Evolutionary conservation across 2,888 invertebrate species (phyloP), one percentile per base, ranked within the genome.

Genomic region (Hydriomena furcata): DNA sequence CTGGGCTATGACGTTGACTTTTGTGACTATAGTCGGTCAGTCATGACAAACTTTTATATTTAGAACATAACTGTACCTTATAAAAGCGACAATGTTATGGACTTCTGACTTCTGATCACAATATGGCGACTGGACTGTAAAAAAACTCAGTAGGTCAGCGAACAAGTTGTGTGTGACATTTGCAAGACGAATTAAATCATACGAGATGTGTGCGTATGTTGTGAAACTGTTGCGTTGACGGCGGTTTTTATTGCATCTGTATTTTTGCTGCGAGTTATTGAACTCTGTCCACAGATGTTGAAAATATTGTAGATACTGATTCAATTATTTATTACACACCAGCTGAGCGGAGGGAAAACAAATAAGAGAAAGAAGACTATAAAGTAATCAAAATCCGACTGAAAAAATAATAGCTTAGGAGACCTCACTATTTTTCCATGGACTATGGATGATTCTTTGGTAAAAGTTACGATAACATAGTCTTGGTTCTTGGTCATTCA

Each of bases 71-170:
- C 46, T 40, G 46, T 47, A 7, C n/a, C 32, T 20, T 11, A 31
- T 40, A 25, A 37, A 37, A 37, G 31, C 45, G 20, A 38, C 37
- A 44, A 35, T 45, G 24, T 32, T 45, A 24, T 24, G 11, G 21
- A 35, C 35, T 35, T 4, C 17, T 17, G 20, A 38, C 38, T 27
- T 38, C 17, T 38, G 27, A 30, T 38, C 38, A 32, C 24, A 35
- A n/a, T 25, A 21, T 32, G 21, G 34, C 20, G 35, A 38, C 25
- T 10, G 24, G 46, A 46, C 46, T 41, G 45, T 46, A 74, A 55
- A 61, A 78, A 84, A 82, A 74, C 66, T 76, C 60, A 79, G 74
- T 78, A 66, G 82, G 84, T 82, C 83, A 79, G 43, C 35, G 58
- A 70, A 59, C 61, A 59, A 58, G 59, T 63, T 40, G 43, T 51